Evolutionary conservation across 2,113 vertebrate species (phyloP), one percentile per base, ranked within the genome.

Genomic region (Zosterops lateralis): DNA sequence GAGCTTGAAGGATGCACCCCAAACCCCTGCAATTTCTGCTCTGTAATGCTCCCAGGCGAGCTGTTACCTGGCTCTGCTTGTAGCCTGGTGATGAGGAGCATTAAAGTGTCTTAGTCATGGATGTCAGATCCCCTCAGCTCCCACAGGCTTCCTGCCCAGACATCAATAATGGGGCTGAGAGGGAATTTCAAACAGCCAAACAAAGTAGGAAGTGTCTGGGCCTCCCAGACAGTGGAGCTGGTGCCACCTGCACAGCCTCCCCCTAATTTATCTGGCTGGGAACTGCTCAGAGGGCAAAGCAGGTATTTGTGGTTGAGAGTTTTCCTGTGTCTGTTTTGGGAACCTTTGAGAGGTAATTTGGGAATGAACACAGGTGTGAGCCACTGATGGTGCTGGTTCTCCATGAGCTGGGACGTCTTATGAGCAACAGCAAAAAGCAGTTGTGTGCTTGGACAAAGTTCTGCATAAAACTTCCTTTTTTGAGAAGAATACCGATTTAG

Each of bases 121-220:
- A 79, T 94, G n/a, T 84, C 87, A 96, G 51, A 80, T 53, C 86
- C 68, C 57, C 71, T 62, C 15, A 76, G 91, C 78, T 90, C 57
- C 67, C 70, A 42, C 81, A 54, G 68, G 53, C 94, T 83, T 32
- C 91, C 94, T 85, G 87, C 79, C 60, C 12, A 57, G 40, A 47
- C 3, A 1, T 56, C 93, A 95, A 10, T 24, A 74, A 53, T 3
- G 71, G 64, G 79, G 48, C 76, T 76, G 90, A 83, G 91, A 91
- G 91, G 91, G 93, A 96, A 92, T 96, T 96, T 91, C 90, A 83
- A 93, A 96, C 92, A 50, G 44, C 60, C 60, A 48, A 86, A 65
- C 47, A 1, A 50, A 76, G 64, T 18, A 31, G 42, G 18, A 66
- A 62, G 34, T 6, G 47, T 73, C 48, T 60, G 67, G 40, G 44